Evolutionary conservation across 2,888 invertebrate genomes (phyloP).

Genomic region (Cryptophagus acutangulus): DNA sequence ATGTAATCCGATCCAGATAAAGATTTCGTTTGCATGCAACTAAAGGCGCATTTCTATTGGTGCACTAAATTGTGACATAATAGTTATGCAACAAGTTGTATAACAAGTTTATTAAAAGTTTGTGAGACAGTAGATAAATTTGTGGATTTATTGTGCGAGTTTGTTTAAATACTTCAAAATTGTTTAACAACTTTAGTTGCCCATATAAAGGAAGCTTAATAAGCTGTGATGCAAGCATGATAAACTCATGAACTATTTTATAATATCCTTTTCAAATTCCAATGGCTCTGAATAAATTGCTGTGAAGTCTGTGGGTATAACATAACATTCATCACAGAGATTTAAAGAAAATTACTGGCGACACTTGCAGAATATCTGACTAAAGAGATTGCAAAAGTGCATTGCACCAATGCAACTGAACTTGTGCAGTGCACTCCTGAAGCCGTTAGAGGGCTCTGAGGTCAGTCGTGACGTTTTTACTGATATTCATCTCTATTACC

Average conservation of each 20-base stretch:
- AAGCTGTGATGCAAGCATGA: too few species aligned
- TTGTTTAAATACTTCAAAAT: neutral
- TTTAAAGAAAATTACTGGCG: slow-evolving; percentile 3
- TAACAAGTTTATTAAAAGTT: too few species aligned
- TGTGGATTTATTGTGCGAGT: neutral
- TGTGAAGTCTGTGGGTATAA: too few species aligned
- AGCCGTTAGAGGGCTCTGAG: slow-evolving; percentile 5
- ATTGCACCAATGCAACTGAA: slow-evolving; percentile 5
- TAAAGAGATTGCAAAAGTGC: neutral
- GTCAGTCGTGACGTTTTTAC: slow-evolving; percentile 2
- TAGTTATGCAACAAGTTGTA: too few species aligned
- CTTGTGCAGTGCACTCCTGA: slow-evolving; percentile 9
- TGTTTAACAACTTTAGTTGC: neutral
- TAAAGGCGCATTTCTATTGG: too few species aligned
- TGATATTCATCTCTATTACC: neutral
- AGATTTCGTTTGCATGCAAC: too few species aligned
- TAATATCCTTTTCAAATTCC: too few species aligned
- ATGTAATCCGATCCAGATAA: neutral
- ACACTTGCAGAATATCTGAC: slow-evolving; percentile 1
- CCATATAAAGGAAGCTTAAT: neutral
- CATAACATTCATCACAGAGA: neutral
- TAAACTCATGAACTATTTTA: too few species aligned
- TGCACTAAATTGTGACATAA: too few species aligned
- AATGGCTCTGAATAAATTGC: too few species aligned
- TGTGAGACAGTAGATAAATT: neutral